phyloP scores from a whole-genome alignment of 2,113 vertebrate genomes.

The Pionites leucogaster region DNA sequence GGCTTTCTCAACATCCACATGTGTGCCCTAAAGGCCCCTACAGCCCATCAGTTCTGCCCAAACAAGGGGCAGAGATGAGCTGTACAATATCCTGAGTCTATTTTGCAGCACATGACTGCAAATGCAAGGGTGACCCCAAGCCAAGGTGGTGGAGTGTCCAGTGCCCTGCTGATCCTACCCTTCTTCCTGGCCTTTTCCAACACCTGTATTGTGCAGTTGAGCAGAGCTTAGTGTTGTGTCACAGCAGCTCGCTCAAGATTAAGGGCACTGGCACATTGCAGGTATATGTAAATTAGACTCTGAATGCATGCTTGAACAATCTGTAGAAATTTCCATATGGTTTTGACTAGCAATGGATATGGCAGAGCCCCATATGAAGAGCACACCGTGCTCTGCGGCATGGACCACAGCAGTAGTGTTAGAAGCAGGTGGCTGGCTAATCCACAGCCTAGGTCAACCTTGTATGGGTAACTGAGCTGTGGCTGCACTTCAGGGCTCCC shows the following conservation, averaged over 20 bases:
- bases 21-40: not conserved
- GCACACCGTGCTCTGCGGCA: accelerated
- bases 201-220: not conserved
- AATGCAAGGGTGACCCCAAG: not conserved
- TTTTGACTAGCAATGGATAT: not conserved
- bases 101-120: not conserved
- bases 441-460: not conserved
- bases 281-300: not conserved
- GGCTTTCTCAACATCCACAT: not conserved
- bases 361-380: not conserved
- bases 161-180: not conserved
- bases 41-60: not conserved
- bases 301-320: not conserved
- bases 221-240: not conserved
- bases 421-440: not conserved
- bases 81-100: not conserved
- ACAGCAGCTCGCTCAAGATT: not conserved
- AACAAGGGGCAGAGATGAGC: not conserved
- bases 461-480: not conserved
- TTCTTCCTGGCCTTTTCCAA: not conserved
- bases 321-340: not conserved
- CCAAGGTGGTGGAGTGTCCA: not conserved
- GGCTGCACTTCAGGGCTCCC: not conserved
- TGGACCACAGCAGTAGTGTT: not conserved
- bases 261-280: not conserved